Conservation (phyloP, 2,888 invertebrate species). For the Ecdyonurus torrentis region DNA sequence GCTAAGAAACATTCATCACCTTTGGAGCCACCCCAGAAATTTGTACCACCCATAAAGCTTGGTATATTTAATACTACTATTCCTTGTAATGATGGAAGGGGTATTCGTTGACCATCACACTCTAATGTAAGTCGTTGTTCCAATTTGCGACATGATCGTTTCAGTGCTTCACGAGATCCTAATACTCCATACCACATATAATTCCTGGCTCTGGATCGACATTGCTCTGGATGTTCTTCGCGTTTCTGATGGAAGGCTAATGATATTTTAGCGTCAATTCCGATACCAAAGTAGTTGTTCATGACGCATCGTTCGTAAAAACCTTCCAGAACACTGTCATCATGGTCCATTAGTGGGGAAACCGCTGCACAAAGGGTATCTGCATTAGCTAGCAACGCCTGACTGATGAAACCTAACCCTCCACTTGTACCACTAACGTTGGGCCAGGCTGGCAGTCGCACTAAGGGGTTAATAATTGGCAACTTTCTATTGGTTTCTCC, state of each 20-base stretch:
- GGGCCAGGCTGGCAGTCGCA: slow-evolving; percentile 76
- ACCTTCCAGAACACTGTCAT: slow-evolving; percentile 72
- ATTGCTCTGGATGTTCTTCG: slow-evolving; percentile 94
- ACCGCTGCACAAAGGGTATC: slow-evolving; percentile 92
- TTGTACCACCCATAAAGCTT: slow-evolving; percentile 95
- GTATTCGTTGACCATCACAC: slow-evolving; percentile 91
- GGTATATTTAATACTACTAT: slow-evolving; percentile 94
- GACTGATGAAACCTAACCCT: slow-evolving; percentile 77
- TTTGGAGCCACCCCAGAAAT: slow-evolving; percentile 93
- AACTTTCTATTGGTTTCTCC: slow-evolving; percentile 36
- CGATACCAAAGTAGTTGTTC: slow-evolving; percentile 99
- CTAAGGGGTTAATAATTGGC: slow-evolving; percentile 81
- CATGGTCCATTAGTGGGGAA: slow-evolving; percentile 87
- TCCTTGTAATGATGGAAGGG: slow-evolving; percentile 86
- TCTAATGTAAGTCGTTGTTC: slow-evolving; percentile 90
- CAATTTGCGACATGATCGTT: slow-evolving; percentile 88
- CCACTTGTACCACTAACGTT: slow-evolving; percentile 35
- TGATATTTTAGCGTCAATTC: slow-evolving; percentile 94
- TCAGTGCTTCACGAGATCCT: slow-evolving; percentile 35
- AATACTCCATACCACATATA: slow-evolving; percentile 76
- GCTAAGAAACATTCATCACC: slow-evolving; percentile 83
- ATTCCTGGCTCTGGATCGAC: slow-evolving; percentile 82
- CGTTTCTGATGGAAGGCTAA: slow-evolving; percentile 93
- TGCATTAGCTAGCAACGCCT: slow-evolving; percentile 87
- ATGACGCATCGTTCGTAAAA: slow-evolving; percentile 89